Evolutionary conservation across 2,888 invertebrate genomes (phyloP).

Genomic region (Galeopsomyia nigrocyanea): DNA sequence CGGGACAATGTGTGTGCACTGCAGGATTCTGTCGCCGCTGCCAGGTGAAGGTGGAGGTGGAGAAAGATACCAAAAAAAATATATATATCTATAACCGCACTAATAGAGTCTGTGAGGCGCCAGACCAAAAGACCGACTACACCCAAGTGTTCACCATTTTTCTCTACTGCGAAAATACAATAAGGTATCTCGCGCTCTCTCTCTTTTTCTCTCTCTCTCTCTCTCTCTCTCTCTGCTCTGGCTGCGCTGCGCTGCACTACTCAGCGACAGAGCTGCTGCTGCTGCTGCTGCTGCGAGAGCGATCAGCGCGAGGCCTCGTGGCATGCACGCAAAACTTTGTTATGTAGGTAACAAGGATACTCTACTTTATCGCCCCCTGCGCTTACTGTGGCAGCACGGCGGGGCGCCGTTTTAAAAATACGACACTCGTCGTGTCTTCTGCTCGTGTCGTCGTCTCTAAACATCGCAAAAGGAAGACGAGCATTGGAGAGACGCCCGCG

Average conservation of each 20-base stretch:
- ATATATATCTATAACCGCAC: too few relatives aligned
- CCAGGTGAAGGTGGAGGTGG: conserved; percentile 17
- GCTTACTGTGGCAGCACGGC: neutral
- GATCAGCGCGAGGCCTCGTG: conserved; percentile 38
- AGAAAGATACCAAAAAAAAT: too few relatives aligned
- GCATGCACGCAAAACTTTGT: conserved; percentile 27
- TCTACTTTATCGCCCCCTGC: conserved; percentile 22
- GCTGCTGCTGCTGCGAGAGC: neutral
- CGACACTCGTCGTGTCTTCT: too few relatives aligned
- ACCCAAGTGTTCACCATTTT: conserved; percentile 67
- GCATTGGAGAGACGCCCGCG: too few relatives aligned
- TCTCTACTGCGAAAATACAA: conserved; percentile 50
- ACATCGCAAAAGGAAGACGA: too few relatives aligned
- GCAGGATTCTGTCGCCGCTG: conserved; percentile 16
- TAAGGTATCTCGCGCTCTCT: too few relatives aligned
- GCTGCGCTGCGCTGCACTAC: too few relatives aligned
- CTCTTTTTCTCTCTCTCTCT: too few relatives aligned
- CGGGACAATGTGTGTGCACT: neutral
- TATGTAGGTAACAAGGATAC: conserved; percentile 2
- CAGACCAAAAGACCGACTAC: conserved; percentile 56
- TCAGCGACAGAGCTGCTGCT: too few relatives aligned
- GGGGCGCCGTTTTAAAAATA: neutral
- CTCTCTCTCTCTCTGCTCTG: too few relatives aligned
- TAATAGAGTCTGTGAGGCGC: too few relatives aligned
- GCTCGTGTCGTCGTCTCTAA: too few relatives aligned